Percentiles rank a stretch among this genome's conserved stretches.
phyloP scores from a whole-genome alignment of 2,888 invertebrate genomes.

The Nebria salina region DNA sequence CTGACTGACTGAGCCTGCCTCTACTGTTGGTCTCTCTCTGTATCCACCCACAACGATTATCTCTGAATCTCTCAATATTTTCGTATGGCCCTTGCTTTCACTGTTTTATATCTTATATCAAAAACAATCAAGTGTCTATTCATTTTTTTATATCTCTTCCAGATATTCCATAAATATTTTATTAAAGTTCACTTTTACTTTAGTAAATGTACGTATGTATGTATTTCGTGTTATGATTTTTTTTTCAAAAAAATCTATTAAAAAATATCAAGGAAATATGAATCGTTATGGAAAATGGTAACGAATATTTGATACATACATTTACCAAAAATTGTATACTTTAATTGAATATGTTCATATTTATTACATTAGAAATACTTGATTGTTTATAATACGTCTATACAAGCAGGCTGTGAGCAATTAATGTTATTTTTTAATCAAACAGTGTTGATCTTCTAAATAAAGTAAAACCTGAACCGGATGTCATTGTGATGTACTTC shows the following conservation, averaged over 20 bases:
- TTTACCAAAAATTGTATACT: background rate
- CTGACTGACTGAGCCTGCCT: constrained; percentile 3
- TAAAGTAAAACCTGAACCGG: background rate
- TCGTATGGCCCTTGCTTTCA: constrained; percentile 38
- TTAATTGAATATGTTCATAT: background rate
- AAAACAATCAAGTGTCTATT: background rate
- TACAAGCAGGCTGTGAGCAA: constrained; percentile 34
- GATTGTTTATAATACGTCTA: constrained; percentile 32
- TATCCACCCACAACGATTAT: constrained; percentile 33
- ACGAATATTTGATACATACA: too few species aligned
- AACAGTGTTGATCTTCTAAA: constrained; percentile 29
- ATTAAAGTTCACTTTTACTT: too few species aligned
- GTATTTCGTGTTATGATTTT: too few species aligned
- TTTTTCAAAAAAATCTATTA: too few species aligned
- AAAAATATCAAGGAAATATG: too few species aligned
- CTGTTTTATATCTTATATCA: constrained; percentile 7
- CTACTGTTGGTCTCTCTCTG: constrained; percentile 42
- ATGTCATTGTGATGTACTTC: constrained; percentile 15
- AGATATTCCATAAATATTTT: background rate
- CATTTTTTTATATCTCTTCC: background rate
- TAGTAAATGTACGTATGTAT: too few species aligned
- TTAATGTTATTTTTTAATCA: background rate
- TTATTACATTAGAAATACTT: background rate
- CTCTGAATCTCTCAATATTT: background rate
- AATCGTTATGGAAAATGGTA: too few species aligned